Base-by-base conservation (phyloP, 2,797 vertebrate genomes). In the Toxotes lorentzi region DNA sequence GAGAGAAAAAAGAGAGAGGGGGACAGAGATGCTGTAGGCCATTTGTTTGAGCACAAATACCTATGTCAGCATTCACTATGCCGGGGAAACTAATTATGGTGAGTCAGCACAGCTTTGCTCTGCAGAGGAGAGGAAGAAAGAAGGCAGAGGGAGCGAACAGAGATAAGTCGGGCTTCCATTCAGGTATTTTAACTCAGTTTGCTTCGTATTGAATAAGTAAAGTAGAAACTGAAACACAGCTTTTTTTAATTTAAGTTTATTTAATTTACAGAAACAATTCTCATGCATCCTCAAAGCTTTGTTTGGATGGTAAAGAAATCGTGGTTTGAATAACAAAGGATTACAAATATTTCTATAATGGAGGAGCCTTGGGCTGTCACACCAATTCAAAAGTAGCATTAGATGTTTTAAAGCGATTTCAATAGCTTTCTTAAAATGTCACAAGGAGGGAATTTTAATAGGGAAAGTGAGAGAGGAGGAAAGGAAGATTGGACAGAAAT, bases 91-190 rank as follows among this genome's bases (percentile, higher is more conserved):
- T 74, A 60, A 70, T 89, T 86, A 73, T 89, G 91, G 60, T 78
- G 93, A 93, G 81, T 92, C 89, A 89, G 90, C 93, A 84, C 16
- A 67, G 38, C 74, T 78, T 68, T 50, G 76, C 82, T 83, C 76
- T 86, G 89, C 76, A 79, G 85, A 74, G 74, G 73, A 80, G 78
- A 73, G 53, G 57, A 68, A 73, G 63, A 30, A 35, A 41, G 38
- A 68, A 79, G 69, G 35, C 51, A 75, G 70, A 58, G 45, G 40
- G 64, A 84, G 66, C 61, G 64, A 66, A 61, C 24, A 35, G 45
- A 68, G 67, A 67, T 50, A 34, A 30, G 62, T 57, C 68, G 67
- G 64, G 30, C 69, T 79, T 64, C 27, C 38, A 71, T 60, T 72
- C 70, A 82, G 41, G 32, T 57, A 6, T 74, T 53, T 73, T 50